A percentile compares a stretch with the other conserved stretches of the same genome.
These are phyloP conservation scores for Melangyna quadrimaculata DNA, from an alignment of 2,888 invertebrate species.

Conservation along the genomic window DNA sequence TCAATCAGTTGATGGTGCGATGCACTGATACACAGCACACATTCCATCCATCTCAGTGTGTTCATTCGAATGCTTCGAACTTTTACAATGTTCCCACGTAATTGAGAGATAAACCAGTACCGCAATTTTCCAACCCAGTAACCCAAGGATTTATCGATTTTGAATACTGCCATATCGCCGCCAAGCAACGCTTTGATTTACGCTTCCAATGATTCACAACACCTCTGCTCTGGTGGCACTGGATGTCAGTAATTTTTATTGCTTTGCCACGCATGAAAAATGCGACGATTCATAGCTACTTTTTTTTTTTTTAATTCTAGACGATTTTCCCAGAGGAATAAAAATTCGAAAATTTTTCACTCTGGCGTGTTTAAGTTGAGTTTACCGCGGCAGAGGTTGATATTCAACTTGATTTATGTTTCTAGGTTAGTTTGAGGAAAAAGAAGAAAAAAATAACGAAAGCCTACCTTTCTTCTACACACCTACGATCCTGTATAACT, in stretches of 20 bases:
- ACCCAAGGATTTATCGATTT: slow-evolving; percentile 19
- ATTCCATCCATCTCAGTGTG: slow-evolving; percentile 14
- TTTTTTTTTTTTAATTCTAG: slow-evolving; percentile 39
- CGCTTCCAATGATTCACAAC: not conserved
- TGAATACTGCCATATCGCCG: not conserved
- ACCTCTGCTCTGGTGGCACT: not conserved
- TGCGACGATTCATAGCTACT: slow-evolving; percentile 40
- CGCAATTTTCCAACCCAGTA: slow-evolving; percentile 5
- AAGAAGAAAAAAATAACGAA: not conserved
- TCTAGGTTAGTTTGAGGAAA: not conserved
- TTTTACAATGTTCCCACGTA: slow-evolving; percentile 19
- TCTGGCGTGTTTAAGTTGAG: not conserved
- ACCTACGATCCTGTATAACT: not conserved
- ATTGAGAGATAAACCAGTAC: slow-evolving; percentile 50
- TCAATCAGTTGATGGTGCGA: not conserved
- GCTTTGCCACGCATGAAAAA: slow-evolving; percentile 25
- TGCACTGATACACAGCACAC: not conserved
- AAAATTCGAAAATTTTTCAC: slow-evolving; percentile 1
- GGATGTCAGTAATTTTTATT: slow-evolving; percentile 40
- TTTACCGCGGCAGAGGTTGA: slow-evolving; percentile 1
- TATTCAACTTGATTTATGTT: slow-evolving; percentile 31
- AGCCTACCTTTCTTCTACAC: not conserved
- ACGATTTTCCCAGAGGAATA: not conserved
- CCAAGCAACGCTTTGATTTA: not conserved
- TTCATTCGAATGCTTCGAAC: slow-evolving; percentile 36